phyloP scores from a whole-genome alignment of 2,888 invertebrate genomes.

The Eurytoma californica region DNA sequence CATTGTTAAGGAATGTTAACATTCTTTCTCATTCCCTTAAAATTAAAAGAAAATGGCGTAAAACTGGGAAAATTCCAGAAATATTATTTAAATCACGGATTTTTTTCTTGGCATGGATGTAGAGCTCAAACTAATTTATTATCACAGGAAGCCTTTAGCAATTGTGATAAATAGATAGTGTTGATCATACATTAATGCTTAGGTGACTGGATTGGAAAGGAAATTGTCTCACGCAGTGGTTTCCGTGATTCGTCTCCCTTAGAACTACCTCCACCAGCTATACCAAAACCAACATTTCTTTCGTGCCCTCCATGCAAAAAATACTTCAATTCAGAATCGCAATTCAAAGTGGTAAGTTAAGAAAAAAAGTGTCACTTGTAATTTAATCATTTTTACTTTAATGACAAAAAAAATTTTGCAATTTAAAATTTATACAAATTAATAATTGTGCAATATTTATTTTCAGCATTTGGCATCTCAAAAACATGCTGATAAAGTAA shows the following conservation, averaged over 20 bases:
- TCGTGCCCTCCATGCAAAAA: conserved; percentile 71
- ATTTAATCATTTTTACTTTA: conserved; percentile 17
- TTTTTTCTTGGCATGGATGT: conserved; percentile 73
- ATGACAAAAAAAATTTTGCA: background rate
- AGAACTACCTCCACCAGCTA: conserved; percentile 36
- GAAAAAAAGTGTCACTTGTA: conserved; percentile 12
- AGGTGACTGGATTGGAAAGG: conserved; percentile 67
- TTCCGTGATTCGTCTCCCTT: conserved; percentile 19
- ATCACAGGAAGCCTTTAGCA: conserved; percentile 70
- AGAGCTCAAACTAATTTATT: conserved; percentile 75
- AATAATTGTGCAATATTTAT: conserved; percentile 44
- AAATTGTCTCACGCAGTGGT: conserved; percentile 44
- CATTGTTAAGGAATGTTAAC: background rate
- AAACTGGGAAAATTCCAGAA: too few relatives aligned
- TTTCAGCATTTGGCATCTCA: conserved; percentile 66
- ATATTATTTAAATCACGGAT: conserved; percentile 13
- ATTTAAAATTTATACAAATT: background rate
- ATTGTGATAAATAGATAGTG: conserved; percentile 76
- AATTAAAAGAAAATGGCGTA: too few relatives aligned
- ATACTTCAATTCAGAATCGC: conserved; percentile 71
- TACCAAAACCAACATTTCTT: conserved; percentile 61
- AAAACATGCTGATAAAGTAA: conserved; percentile 71
- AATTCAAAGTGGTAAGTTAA: conserved; percentile 69
- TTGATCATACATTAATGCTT: conserved; percentile 75
- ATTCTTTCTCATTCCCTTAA: too few relatives aligned